A percentile compares a stretch with the other conserved stretches of the same genome.
phyloP scores from a whole-genome alignment of 1,140 invertebrate species.

The Drosophila willistoni region DNA sequence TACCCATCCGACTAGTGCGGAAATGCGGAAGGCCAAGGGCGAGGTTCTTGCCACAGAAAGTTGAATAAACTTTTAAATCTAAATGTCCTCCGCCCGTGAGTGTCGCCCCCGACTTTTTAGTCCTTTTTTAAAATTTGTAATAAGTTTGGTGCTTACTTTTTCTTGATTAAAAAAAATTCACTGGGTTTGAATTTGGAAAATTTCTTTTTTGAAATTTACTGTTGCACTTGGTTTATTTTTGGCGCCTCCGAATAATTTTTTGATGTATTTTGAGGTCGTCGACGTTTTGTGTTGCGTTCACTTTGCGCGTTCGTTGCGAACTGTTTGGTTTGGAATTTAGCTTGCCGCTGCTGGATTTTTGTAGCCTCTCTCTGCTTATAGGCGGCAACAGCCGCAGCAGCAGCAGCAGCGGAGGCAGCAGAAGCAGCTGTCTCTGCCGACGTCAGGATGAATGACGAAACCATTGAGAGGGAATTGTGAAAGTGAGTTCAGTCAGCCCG shows the following conservation, averaged over 20 bases:
- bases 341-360: slow-evolving; percentile 68
- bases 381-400: slow-evolving; percentile 14
- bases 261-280: slow-evolving; percentile 54
- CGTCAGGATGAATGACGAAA: slow-evolving; percentile 77
- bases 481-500: slow-evolving; percentile 45
- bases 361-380: slow-evolving; percentile 51
- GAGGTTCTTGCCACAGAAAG: slow-evolving; percentile 40
- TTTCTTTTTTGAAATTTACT: slow-evolving; percentile 28
- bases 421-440: slow-evolving; percentile 26
- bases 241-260: slow-evolving; percentile 38
- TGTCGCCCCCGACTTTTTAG: too few species aligned
- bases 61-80: slow-evolving; percentile 63
- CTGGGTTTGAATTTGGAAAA: slow-evolving; percentile 9
- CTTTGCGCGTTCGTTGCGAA: slow-evolving; percentile 70
- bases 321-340: slow-evolving; percentile 56
- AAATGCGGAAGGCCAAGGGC: slow-evolving; percentile 65
- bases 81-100: not conserved
- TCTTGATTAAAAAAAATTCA: slow-evolving; percentile 42
- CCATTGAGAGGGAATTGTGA: slow-evolving; percentile 59
- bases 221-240: slow-evolving; percentile 49
- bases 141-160: not conserved
- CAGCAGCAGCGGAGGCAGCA: slow-evolving; percentile 25
- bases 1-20: slow-evolving; percentile 5
- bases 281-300: slow-evolving; percentile 66
- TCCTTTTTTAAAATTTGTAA: not conserved